phyloP scores from a whole-genome alignment of 2,888 invertebrate species.

The Petrolisthes cinctipes region DNA sequence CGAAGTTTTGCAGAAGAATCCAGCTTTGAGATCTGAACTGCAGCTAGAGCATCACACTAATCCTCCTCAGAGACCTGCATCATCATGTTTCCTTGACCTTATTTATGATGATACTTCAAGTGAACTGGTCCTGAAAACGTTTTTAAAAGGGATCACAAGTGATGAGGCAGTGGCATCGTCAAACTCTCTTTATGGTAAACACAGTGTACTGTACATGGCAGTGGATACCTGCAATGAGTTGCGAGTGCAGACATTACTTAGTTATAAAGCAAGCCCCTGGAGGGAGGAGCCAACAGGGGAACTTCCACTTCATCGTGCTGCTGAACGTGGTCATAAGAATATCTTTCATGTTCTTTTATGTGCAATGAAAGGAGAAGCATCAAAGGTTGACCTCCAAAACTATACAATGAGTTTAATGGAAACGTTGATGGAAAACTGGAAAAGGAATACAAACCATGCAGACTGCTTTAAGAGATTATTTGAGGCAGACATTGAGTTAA shows the following conservation, averaged over 20 bases:
- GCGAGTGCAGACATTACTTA: slow-evolving; percentile 39
- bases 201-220: slow-evolving; percentile 49
- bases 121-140: slow-evolving; percentile 7
- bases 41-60: neutral
- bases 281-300: slow-evolving; percentile 38
- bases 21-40: slow-evolving; percentile 27
- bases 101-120: slow-evolving; percentile 28
- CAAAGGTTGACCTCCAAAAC: slow-evolving; percentile 37
- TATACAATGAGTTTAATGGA: slow-evolving; percentile 48
- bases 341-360: slow-evolving; percentile 45
- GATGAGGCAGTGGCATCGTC: slow-evolving; percentile 42
- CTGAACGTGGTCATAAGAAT: slow-evolving; percentile 38
- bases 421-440: slow-evolving; percentile 47
- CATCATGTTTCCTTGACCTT: slow-evolving; percentile 50
- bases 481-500: slow-evolving; percentile 43
- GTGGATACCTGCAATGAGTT: slow-evolving; percentile 34
- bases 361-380: slow-evolving; percentile 50
- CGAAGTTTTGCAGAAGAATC: slow-evolving; percentile 33
- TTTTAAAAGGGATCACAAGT: slow-evolving; percentile 12
- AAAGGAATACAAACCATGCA: slow-evolving; percentile 20
- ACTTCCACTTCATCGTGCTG: slow-evolving; percentile 59
- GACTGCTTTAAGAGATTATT: slow-evolving; percentile 54
- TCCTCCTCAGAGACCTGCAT: slow-evolving; percentile 32
- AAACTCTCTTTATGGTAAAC: slow-evolving; percentile 45
- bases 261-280: slow-evolving; percentile 57